Percentiles rank a stretch among this genome's conserved stretches.
These are phyloP conservation scores for Melitaea cinxia DNA, from an alignment of 1,140 invertebrate genomes.

Conservation along the genomic window DNA sequence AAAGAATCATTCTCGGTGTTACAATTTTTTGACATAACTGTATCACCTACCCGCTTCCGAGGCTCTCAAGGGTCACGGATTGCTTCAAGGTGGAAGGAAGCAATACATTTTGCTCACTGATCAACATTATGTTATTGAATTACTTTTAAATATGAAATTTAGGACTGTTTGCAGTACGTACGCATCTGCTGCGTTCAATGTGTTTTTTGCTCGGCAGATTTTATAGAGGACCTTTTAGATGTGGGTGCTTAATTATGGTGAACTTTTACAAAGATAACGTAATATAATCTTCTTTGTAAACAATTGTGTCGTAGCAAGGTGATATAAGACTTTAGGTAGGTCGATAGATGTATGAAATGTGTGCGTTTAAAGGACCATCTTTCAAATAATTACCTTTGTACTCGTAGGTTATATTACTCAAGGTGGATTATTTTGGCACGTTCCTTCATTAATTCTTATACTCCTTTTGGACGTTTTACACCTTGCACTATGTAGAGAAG, in stretches of 20 bases:
- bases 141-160: conserved; percentile 75
- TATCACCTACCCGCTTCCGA: conserved; percentile 63
- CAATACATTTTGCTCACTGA: conserved; percentile 73
- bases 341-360: conserved; percentile 50
- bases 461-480: conserved; percentile 39
- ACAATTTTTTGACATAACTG: conserved; percentile 79
- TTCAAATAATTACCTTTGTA: too few species aligned
- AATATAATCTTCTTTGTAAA: conserved; percentile 75
- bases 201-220: conserved; percentile 60
- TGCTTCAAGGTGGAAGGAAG: conserved; percentile 77
- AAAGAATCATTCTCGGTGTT: conserved; percentile 66
- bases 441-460: conserved; percentile 50
- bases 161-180: conserved; percentile 65
- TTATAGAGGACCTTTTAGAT: conserved; percentile 57
- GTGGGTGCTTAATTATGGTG: conserved; percentile 78
- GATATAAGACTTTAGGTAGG: conserved; percentile 48
- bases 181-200: conserved; percentile 66
- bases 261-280: conserved; percentile 77
- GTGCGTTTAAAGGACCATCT: conserved; percentile 52
- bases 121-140: conserved; percentile 80
- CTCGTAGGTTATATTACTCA: conserved; percentile 37
- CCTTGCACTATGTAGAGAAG: conserved; percentile 50
- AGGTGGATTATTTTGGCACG: conserved; percentile 72
- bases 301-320: conserved; percentile 71
- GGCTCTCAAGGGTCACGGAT: conserved; percentile 44